Conservation (phyloP, 2,113 vertebrate species). For the Erinaceus europaeus region DNA sequence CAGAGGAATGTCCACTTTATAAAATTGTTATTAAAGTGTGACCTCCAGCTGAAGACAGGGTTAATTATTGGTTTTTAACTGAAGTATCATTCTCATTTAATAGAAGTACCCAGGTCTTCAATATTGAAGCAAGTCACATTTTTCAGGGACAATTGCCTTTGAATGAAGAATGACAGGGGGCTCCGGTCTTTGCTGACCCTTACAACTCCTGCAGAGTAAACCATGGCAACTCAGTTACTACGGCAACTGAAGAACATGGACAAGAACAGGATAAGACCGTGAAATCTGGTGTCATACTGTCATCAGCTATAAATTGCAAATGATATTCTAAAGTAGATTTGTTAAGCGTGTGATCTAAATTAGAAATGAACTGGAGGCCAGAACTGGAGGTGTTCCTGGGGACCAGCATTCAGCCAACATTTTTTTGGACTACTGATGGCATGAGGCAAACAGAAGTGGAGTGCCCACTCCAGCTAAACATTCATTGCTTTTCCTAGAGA, state of each 20-base stretch:
- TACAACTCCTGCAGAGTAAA: constrained; percentile 82
- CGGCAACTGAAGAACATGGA: constrained; percentile 82
- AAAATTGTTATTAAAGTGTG: constrained; percentile 87
- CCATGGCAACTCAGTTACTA: constrained; percentile 87
- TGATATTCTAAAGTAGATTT: constrained; percentile 76
- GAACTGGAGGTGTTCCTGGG: neutral
- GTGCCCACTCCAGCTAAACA: neutral
- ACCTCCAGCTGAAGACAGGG: constrained; percentile 84
- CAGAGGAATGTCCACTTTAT: constrained; percentile 89
- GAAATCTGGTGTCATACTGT: constrained; percentile 87
- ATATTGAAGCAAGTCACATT: constrained; percentile 88
- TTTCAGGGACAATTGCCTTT: constrained; percentile 91
- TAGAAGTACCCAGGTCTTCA: constrained; percentile 84
- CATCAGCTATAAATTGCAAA: constrained; percentile 78
- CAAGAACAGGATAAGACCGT: constrained; percentile 78
- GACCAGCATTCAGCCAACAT: neutral
- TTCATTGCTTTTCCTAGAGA: neutral
- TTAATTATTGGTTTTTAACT: constrained; percentile 90
- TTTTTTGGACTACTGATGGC: neutral
- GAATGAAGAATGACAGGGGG: constrained; percentile 90
- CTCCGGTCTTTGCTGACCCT: constrained; percentile 92
- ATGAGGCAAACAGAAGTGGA: neutral
- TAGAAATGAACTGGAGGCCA: constrained; percentile 46
- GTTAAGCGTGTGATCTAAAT: constrained; percentile 70
- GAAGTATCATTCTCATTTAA: constrained; percentile 87